Percentiles rank a stretch among this genome's conserved stretches.
Evolutionary conservation across 1,140 invertebrate genomes (phyloP).

Genomic region (Drosophila bifasciata): DNA sequence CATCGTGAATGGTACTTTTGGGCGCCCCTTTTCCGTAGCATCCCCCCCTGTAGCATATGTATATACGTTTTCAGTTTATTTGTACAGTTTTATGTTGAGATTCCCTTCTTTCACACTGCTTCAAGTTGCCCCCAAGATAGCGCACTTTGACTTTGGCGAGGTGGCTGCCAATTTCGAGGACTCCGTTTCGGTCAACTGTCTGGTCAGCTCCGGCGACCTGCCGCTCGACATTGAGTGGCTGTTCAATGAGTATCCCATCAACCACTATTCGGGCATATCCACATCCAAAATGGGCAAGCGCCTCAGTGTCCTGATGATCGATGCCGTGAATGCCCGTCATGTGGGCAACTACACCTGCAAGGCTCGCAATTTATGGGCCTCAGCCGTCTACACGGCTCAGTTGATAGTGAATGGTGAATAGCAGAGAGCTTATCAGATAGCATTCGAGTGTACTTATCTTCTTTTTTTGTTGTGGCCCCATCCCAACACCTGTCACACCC

Average conservation of each 20-base stretch:
- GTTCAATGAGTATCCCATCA: conserved; percentile 86
- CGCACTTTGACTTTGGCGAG: conserved; percentile 87
- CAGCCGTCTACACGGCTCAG: conserved; percentile 69
- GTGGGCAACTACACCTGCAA: conserved; percentile 88
- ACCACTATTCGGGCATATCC: conserved; percentile 79
- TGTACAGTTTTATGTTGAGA: conserved; percentile 40
- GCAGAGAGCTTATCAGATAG: conserved; percentile 36
- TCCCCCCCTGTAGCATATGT: conserved; percentile 36
- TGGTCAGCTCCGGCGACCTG: conserved; percentile 88
- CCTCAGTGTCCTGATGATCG: conserved; percentile 85
- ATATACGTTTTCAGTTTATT: conserved; percentile 22
- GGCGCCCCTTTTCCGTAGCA: conserved; percentile 22
- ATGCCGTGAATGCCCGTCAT: conserved; percentile 85
- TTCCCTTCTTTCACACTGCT: conserved; percentile 25
- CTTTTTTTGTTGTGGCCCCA: conserved; percentile 18
- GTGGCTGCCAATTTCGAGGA: conserved; percentile 87
- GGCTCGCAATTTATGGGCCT: conserved; percentile 89
- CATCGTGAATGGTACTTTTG: conserved; percentile 88
- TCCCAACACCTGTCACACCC: conserved; percentile 20
- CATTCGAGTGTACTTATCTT: conserved; percentile 52
- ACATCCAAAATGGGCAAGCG: conserved; percentile 87
- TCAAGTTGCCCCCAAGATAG: conserved; percentile 87
- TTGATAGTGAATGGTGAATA: conserved; percentile 74
- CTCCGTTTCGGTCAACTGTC: conserved; percentile 86
- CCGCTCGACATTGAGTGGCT: conserved; percentile 87